Evolutionary conservation across 2,797 vertebrate species (phyloP).

Genomic region (Megalops cyprinoides): DNA sequence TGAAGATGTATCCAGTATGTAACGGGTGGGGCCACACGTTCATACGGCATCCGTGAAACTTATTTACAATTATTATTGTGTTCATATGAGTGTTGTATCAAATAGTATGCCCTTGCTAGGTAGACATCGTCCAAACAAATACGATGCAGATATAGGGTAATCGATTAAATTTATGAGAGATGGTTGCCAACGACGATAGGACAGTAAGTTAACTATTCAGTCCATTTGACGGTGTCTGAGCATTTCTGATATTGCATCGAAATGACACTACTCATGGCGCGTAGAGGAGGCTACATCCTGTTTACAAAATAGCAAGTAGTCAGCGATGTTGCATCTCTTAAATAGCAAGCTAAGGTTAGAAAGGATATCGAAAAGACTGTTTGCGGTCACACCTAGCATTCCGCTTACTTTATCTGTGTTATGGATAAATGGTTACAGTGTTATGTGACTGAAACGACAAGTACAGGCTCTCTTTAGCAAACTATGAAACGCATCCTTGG

Average conservation of each 20-base stretch:
- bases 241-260: not conserved
- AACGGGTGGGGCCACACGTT: not conserved
- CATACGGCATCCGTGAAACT: not conserved
- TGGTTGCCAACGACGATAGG: not conserved
- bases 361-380: not conserved
- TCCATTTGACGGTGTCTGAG: not conserved
- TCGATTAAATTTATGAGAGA: not conserved
- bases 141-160: too few relatives aligned
- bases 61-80: not conserved
- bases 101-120: not conserved
- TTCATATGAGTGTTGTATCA: not conserved
- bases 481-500: slow-evolving; percentile 8
- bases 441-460: not conserved
- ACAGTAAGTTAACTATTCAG: not conserved
- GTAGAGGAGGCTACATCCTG: slow-evolving; percentile 19
- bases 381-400: not conserved
- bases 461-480: not conserved
- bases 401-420: not conserved
- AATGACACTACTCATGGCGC: not conserved
- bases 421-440: not conserved
- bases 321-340: not conserved
- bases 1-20: not conserved
- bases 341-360: not conserved
- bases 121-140: not conserved
- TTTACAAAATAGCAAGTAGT: slow-evolving; percentile 17